Percentiles rank a stretch among this genome's conserved stretches.
Conservation (phyloP, 2,113 vertebrate genomes). For the Anolis sagrei region DNA sequence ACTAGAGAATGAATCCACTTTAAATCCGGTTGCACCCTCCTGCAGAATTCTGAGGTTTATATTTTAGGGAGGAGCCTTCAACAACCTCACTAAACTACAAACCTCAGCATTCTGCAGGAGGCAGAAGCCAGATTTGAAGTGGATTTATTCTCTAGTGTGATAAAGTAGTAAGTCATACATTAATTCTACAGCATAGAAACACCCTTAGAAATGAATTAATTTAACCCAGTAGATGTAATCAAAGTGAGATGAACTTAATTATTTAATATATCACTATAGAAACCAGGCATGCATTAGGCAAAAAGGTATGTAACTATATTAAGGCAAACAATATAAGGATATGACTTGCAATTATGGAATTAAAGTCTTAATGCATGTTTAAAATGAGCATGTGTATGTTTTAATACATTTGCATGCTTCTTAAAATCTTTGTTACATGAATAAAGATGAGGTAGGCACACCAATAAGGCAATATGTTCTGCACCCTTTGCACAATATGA, state of each 20-base stretch:
- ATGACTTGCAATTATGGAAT: constrained; percentile 5
- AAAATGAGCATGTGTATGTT: constrained; percentile 10
- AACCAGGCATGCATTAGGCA: neutral
- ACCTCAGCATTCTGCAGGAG: too few species aligned
- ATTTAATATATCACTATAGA: neutral
- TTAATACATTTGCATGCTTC: neutral
- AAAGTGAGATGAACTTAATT: constrained; percentile 2
- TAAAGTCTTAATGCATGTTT: constrained; percentile 32
- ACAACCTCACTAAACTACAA: too few species aligned
- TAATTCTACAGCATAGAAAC: too few species aligned
- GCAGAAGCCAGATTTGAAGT: too few species aligned
- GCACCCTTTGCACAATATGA: constrained; percentile 3
- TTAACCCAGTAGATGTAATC: neutral
- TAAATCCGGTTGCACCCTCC: too few species aligned
- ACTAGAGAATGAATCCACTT: too few species aligned
- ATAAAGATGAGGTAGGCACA: neutral
- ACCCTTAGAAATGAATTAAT: neutral
- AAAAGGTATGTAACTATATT: constrained; percentile 12
- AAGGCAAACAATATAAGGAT: neutral
- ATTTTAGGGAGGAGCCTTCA: too few species aligned
- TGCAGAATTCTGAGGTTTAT: too few species aligned
- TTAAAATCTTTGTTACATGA: neutral
- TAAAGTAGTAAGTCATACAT: too few species aligned
- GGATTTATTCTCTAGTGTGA: too few species aligned
- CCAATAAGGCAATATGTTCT: neutral